phyloP scores from a whole-genome alignment of 2,797 vertebrate species.

The Mastacembelus armatus region DNA sequence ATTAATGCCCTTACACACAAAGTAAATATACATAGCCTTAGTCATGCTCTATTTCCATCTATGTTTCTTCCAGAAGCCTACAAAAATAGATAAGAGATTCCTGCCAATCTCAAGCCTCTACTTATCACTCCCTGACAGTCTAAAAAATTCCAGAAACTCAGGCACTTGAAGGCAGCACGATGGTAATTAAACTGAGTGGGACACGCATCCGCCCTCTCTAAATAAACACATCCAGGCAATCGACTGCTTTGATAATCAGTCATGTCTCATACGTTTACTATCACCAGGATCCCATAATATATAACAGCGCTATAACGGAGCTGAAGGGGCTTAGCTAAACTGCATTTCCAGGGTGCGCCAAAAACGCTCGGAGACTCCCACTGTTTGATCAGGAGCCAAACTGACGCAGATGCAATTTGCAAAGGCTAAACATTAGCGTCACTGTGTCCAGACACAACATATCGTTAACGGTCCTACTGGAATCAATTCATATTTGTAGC shows the following conservation, averaged over 20 bases:
- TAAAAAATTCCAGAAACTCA: background rate
- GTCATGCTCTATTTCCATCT: no score
- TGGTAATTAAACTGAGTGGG: background rate
- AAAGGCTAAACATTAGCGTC: constrained; percentile 11
- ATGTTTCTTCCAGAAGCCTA: background rate
- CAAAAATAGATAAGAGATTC: background rate
- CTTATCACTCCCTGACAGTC: background rate
- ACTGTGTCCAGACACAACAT: no score
- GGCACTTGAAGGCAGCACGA: background rate
- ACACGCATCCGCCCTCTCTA: background rate
- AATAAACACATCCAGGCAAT: rapidly evolving
- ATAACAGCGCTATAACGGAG: no score
- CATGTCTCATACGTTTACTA: no score
- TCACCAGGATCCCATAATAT: no score
- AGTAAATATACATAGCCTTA: background rate
- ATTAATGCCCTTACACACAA: constrained; percentile 2
- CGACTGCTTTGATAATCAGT: rapidly evolving
- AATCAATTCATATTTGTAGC: background rate
- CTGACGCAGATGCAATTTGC: constrained; percentile 72
- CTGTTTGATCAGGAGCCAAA: background rate
- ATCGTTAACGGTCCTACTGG: background rate
- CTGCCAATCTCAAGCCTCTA: background rate
- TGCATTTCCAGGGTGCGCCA: background rate
- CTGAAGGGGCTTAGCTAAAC: background rate
- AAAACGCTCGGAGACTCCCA: background rate